Conservation (phyloP, 2,888 invertebrate species). For the Megaustenia siamemsis region DNA sequence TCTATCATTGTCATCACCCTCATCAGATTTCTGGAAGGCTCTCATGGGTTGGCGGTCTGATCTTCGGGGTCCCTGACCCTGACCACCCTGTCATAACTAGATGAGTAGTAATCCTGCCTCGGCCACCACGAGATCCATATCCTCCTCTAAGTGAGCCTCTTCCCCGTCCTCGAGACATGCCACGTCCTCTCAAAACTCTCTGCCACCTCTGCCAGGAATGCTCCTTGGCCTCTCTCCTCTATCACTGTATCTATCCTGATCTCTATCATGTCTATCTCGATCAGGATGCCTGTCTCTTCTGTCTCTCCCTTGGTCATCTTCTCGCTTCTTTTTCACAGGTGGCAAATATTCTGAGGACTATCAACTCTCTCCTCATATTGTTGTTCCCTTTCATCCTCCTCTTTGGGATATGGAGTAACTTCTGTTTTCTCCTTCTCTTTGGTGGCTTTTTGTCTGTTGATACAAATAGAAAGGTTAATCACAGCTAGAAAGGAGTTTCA, state of each 20-base stretch:
- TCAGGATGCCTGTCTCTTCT: slow-evolving; percentile 55
- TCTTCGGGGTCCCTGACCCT: slow-evolving; percentile 39
- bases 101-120: slow-evolving; percentile 57
- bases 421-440: slow-evolving; percentile 61
- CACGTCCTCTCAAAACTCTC: slow-evolving; percentile 77
- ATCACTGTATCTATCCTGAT: slow-evolving; percentile 34
- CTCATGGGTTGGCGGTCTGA: slow-evolving; percentile 28
- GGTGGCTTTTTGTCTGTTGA: slow-evolving; percentile 53
- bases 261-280: background rate
- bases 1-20: slow-evolving; percentile 57
- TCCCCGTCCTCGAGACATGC: slow-evolving; percentile 66
- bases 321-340: slow-evolving; percentile 73
- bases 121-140: slow-evolving; percentile 48
- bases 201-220: slow-evolving; percentile 66
- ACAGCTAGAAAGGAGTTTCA: too few species aligned
- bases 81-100: slow-evolving; percentile 49
- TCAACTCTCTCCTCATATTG: slow-evolving; percentile 56
- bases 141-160: slow-evolving; percentile 58
- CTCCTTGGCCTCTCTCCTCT: slow-evolving; percentile 57
- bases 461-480: background rate
- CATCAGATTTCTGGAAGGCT: slow-evolving; percentile 19
- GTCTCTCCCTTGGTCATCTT: slow-evolving; percentile 61
- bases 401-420: slow-evolving; percentile 35
- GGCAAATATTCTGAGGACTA: slow-evolving; percentile 63
- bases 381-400: slow-evolving; percentile 35